These are phyloP conservation scores for Capitella teleta DNA, from an alignment of 1,140 invertebrate genomes.

Conservation along the genomic window DNA sequence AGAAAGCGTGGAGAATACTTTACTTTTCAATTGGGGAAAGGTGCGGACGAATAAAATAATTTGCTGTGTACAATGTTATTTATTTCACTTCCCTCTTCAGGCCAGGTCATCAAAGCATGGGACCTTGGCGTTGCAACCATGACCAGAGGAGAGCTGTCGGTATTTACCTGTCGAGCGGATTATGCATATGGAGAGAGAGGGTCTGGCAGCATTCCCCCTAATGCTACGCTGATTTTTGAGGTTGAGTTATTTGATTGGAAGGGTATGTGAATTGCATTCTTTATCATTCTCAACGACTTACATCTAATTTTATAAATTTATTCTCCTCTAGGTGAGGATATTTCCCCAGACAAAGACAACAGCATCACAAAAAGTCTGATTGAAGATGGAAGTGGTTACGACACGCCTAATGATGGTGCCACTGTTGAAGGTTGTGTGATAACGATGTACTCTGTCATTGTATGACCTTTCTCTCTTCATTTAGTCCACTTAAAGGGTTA, in stretches of 20 bases:
- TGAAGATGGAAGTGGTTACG: constrained; percentile 54
- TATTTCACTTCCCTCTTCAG: constrained; percentile 31
- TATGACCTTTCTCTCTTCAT: too few species aligned
- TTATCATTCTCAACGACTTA: not conserved
- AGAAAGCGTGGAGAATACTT: constrained; percentile 70
- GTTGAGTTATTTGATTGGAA: constrained; percentile 48
- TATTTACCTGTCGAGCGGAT: constrained; percentile 73
- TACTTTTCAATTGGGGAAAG: constrained; percentile 68
- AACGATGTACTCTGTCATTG: too few species aligned
- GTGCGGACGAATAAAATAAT: constrained; percentile 34
- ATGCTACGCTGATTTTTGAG: constrained; percentile 80
- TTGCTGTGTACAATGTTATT: not conserved
- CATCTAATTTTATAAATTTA: not conserved
- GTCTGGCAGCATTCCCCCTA: constrained; percentile 76
- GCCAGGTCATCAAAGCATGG: constrained; percentile 84
- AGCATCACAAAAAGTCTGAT: constrained; percentile 66
- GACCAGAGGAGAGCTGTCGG: constrained; percentile 77
- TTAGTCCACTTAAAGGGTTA: too few species aligned
- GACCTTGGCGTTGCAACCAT: constrained; percentile 87
- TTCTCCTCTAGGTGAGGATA: constrained; percentile 57
- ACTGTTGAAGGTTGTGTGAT: constrained; percentile 40
- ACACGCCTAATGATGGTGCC: constrained; percentile 66
- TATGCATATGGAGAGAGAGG: constrained; percentile 84
- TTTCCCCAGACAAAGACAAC: constrained; percentile 69
- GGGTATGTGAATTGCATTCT: constrained; percentile 19